Evolutionary conservation across 2,888 invertebrate genomes (phyloP).

Genomic region (Torymus aiolomorphi): DNA sequence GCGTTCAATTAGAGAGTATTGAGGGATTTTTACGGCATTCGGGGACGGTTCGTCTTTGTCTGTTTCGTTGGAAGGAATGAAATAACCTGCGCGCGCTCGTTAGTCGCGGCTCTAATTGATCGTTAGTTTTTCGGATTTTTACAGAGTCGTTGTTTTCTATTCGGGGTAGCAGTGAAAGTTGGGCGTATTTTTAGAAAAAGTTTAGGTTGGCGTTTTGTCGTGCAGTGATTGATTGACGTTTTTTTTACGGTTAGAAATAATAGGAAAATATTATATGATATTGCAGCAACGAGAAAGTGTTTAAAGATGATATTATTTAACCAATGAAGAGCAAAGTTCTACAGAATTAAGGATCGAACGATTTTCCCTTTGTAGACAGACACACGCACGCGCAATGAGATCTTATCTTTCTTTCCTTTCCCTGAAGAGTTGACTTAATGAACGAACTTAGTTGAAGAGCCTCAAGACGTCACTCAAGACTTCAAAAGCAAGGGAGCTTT

Average conservation of each 20-base stretch:
- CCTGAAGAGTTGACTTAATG: constrained; percentile 18
- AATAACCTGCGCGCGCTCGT: too few relatives aligned
- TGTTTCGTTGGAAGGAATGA: too few relatives aligned
- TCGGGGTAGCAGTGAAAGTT: neutral
- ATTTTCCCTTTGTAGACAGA: neutral
- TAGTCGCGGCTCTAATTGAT: neutral
- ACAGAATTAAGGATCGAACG: too few relatives aligned
- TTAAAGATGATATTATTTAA: too few relatives aligned
- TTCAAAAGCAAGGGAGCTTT: constrained; percentile 26
- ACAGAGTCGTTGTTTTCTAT: neutral
- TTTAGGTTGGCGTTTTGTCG: too few relatives aligned
- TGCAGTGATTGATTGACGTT: too few relatives aligned
- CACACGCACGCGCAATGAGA: neutral
- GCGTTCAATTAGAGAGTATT: constrained; percentile 23
- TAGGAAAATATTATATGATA: too few relatives aligned
- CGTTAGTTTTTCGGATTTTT: neutral
- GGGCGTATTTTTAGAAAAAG: too few relatives aligned
- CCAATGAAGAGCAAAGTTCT: too few relatives aligned
- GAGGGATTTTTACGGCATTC: neutral
- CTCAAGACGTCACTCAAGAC: constrained; percentile 32
- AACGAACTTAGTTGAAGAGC: constrained; percentile 26
- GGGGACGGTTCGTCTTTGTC: too few relatives aligned
- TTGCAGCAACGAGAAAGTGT: too few relatives aligned
- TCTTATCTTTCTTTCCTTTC: neutral
- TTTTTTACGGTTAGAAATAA: too few relatives aligned